Evolutionary conservation across 2,888 invertebrate genomes (phyloP), one percentile per base, ranked within the genome.

Genomic region (Drosophila pseudotakahashii): DNA sequence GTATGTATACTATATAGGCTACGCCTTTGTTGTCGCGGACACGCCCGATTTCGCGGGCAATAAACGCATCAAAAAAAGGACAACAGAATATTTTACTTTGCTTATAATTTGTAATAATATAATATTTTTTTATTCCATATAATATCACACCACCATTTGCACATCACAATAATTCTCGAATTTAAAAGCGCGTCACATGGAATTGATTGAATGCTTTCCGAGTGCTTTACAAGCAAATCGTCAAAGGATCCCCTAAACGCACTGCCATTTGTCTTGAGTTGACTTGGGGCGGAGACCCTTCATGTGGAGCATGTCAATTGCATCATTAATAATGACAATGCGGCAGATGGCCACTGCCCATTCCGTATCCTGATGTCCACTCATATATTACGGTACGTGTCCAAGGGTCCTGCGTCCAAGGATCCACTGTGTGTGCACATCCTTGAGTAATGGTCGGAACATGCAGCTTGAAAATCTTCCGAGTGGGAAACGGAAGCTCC

Each of bases 261-360:
- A 32, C 39, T 37, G 3, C 26, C n/a, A 19, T 44, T 30, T n/a
- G 3, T 61, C 60, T 34, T 2, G 7, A 7, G 4, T 26, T 41
- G 58, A 59, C 37, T 47, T 47, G 44, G 55, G 50, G 44, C 47
- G 48, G 59, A 50, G 44, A 19, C 30, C 57, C 30, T 26, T 36
- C 41, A 19, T 41, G 19, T 16, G 19, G 39, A 41, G 55, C 74
- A 67, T 63, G 71, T 71, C 74, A 74, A 74, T 59, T 71, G 66
- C 71, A 55, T 63, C 74, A 67, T 74, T 72, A 67, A 73, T 63
- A 63, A 73, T 58, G 62, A 59, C 62, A 53, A 53, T 71, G 58
- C 52, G 54, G 55, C 69, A 63, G 60, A 48, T 55, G 55, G 55
- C 13, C 45, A 10, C 32, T 14, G 44, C 13, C 66, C 45, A 45